A percentile compares a stretch with the other conserved stretches of the same genome.
Conservation (phyloP, 2,113 vertebrate species). For the Austrofundulus limnaeus region DNA sequence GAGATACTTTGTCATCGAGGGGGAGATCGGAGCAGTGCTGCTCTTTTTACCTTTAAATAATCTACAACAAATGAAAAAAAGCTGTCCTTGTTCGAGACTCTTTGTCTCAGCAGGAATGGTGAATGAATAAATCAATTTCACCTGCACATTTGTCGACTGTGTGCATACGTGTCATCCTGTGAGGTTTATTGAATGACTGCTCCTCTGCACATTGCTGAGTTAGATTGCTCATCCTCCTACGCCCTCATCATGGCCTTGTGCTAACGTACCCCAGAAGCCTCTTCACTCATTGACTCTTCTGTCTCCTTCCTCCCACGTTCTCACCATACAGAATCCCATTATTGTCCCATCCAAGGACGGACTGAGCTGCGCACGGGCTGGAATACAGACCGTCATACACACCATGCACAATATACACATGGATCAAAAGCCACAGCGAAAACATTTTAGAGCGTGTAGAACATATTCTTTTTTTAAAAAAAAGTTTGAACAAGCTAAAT, state of each 20-base stretch:
- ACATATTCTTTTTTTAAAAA: not conserved
- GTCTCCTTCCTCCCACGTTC: slow-evolving; percentile 77
- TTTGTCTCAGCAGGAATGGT: slow-evolving; percentile 9
- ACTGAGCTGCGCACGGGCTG: slow-evolving; percentile 38
- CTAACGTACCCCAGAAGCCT: slow-evolving; percentile 78
- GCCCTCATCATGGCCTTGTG: slow-evolving; percentile 68
- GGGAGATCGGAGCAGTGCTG: too few relatives aligned
- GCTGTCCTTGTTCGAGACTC: slow-evolving; percentile 22
- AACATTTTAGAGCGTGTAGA: slow-evolving; percentile 23
- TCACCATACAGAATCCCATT: slow-evolving; percentile 68
- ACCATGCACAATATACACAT: slow-evolving; percentile 23
- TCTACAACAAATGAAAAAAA: not conserved
- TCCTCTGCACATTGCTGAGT: slow-evolving; percentile 63
- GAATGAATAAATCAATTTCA: slow-evolving; percentile 51
- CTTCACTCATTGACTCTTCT: slow-evolving; percentile 81
- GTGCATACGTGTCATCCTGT: slow-evolving; percentile 31
- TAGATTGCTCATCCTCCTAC: slow-evolving; percentile 69
- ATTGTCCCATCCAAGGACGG: slow-evolving; percentile 75
- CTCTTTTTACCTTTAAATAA: too few relatives aligned
- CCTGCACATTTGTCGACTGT: slow-evolving; percentile 61
- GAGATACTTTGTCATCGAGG: too few relatives aligned
- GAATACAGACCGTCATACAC: slow-evolving; percentile 55
- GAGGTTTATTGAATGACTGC: slow-evolving; percentile 57
- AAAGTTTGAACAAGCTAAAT: slow-evolving; percentile 8
- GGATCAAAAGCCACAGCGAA: not conserved